phyloP scores from a whole-genome alignment of 2,113 vertebrate genomes.

The Prunella himalayana region DNA sequence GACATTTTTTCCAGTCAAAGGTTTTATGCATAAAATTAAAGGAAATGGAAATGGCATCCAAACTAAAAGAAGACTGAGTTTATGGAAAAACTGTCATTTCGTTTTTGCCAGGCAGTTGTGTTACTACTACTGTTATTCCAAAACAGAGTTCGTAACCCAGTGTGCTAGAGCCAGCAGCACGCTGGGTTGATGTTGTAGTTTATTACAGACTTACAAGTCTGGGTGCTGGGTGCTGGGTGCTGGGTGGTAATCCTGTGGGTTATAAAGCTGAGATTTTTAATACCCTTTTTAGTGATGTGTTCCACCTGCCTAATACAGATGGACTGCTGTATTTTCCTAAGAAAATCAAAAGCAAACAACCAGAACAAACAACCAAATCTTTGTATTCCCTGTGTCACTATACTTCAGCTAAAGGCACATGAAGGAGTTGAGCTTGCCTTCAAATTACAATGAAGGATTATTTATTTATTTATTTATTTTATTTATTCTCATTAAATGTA shows the following conservation, averaged over 20 bases:
- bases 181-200: neutral
- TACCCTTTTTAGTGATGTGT: neutral
- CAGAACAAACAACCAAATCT: neutral
- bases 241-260: neutral
- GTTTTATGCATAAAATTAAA: neutral
- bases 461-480: neutral
- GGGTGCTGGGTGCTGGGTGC: neutral
- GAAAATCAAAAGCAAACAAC: neutral
- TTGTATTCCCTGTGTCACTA: neutral
- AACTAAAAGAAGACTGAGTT: neutral
- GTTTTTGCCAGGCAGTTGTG: neutral
- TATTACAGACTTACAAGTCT: neutral
- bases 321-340: neutral
- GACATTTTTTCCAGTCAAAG: neutral
- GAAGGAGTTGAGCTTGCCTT: neutral
- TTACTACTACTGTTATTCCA: neutral
- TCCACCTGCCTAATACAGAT: neutral
- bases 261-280: rapidly evolving
- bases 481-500: neutral
- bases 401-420: neutral
- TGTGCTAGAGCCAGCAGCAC: neutral
- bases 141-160: neutral
- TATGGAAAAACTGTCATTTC: neutral
- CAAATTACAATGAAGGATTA: neutral
- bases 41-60: neutral